These are phyloP conservation scores for Trisateles emortualis DNA, from an alignment of 2,888 invertebrate species.

Conservation along the genomic window DNA sequence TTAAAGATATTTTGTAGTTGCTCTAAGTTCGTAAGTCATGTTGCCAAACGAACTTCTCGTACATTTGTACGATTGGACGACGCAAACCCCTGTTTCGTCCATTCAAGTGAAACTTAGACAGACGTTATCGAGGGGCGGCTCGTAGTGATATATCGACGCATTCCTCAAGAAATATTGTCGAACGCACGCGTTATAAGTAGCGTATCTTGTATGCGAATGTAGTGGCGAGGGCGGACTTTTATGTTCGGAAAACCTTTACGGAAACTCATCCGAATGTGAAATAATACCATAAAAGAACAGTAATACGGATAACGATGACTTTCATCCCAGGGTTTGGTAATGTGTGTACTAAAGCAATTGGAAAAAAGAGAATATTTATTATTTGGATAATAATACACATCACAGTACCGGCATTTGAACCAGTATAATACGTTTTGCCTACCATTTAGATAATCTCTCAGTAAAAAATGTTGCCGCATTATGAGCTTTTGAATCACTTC, in stretches of 20 bases:
- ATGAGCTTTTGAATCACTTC: background rate
- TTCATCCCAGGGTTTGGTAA: constrained; percentile 23
- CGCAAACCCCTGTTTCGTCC: constrained; percentile 48
- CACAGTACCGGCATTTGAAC: constrained; percentile 11
- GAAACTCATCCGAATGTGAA: constrained; percentile 44
- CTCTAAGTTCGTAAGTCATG: constrained; percentile 22
- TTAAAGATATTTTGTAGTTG: constrained; percentile 11
- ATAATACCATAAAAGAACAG: constrained; percentile 39
- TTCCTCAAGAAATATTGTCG: constrained; percentile 73
- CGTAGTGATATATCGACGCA: constrained; percentile 76
- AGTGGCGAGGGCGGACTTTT: constrained; percentile 43
- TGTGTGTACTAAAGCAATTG: constrained; percentile 26
- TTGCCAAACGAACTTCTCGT: constrained; percentile 30
- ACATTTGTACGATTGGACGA: constrained; percentile 25
- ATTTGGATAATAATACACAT: constrained; percentile 4
- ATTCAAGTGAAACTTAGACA: constrained; percentile 70
- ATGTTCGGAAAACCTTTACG: constrained; percentile 45
- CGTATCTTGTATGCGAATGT: constrained; percentile 56
- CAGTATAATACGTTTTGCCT: constrained; percentile 17
- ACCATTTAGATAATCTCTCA: constrained; percentile 7
- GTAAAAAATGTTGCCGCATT: background rate
- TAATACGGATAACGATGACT: constrained; percentile 30
- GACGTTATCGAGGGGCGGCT: constrained; percentile 72
- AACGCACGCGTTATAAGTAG: constrained; percentile 66
- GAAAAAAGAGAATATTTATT: constrained; percentile 14